A percentile compares a stretch with the other conserved stretches of the same genome.
Conservation (phyloP, 37 sponge, comb jelly and placozoan species). For the Lycopodina hypogea region DNA sequence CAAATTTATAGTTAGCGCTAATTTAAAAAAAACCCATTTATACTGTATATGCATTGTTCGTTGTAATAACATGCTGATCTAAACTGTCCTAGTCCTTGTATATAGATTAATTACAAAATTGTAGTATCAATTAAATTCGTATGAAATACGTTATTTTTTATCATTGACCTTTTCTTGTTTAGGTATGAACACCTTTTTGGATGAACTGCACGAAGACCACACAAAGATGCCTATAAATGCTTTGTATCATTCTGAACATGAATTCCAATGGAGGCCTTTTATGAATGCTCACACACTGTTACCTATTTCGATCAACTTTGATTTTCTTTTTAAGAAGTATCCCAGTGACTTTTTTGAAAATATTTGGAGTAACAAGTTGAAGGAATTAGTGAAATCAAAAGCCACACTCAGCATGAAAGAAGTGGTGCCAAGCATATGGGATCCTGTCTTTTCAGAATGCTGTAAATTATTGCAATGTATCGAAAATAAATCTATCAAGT, state of each 20-base stretch:
- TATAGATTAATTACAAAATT: no score
- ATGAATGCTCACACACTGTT: neutral
- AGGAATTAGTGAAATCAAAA: neutral
- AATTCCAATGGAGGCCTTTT: slow-evolving; percentile 12
- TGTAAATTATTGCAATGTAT: slow-evolving; percentile 13
- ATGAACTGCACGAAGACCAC: slow-evolving; percentile 3
- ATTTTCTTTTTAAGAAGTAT: neutral
- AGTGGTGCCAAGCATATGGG: slow-evolving; percentile 20
- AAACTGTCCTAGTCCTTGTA: no score
- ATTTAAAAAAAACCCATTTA: no score
- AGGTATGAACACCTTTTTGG: neutral
- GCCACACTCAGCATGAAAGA: neutral
- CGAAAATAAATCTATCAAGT: slow-evolving; percentile 1
- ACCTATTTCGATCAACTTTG: neutral
- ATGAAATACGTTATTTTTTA: no score
- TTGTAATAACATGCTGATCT: no score
- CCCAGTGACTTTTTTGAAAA: slow-evolving; percentile 12
- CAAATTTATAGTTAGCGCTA: no score
- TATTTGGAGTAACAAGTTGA: slow-evolving; percentile 13
- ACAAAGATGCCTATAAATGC: slow-evolving; percentile 3
- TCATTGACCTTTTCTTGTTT: neutral
- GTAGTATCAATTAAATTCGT: no score
- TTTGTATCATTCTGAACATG: neutral
- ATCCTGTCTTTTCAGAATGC: slow-evolving; percentile 25
- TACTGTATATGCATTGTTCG: no score